phyloP scores from a whole-genome alignment of 2,888 invertebrate species.

The Chrysina gloriosa region DNA sequence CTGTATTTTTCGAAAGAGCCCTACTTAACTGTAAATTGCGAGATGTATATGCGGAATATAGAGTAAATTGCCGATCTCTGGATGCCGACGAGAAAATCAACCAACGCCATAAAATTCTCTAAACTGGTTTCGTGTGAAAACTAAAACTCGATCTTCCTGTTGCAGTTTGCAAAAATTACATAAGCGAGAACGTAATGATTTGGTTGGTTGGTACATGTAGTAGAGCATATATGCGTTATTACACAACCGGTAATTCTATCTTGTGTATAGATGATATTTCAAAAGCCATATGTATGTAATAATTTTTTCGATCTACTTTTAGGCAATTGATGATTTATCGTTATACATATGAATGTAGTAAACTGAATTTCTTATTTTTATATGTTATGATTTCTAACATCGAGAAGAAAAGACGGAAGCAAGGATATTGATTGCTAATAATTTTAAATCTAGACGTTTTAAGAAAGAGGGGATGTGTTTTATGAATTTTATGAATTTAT shows the following conservation, averaged over 20 bases:
- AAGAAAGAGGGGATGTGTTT: not conserved
- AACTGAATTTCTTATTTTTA: conserved; percentile 1
- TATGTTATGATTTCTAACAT: not conserved
- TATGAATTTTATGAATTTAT: conserved; percentile 1
- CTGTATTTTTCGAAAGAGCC: too few species aligned
- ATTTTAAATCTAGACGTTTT: not conserved
- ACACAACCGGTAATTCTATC: conserved; percentile 16
- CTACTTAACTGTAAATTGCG: conserved; percentile 31
- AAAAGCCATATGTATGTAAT: not conserved
- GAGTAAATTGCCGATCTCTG: conserved; percentile 17
- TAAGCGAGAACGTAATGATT: conserved; percentile 11
- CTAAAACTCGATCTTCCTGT: conserved; percentile 39
- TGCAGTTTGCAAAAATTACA: conserved; percentile 36
- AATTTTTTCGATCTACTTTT: conserved; percentile 7
- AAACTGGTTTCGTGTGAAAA: conserved; percentile 35
- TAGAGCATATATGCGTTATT: conserved; percentile 31
- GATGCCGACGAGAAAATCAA: conserved; percentile 35
- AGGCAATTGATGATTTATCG: conserved; percentile 18
- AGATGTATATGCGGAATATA: conserved; percentile 9
- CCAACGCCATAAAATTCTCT: conserved; percentile 27
- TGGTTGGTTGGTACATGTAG: conserved; percentile 27
- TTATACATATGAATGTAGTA: too few species aligned
- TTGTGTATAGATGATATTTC: not conserved
- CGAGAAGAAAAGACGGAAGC: not conserved
- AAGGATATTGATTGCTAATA: not conserved